Conservation (phyloP, 2,113 vertebrate species). For the Salvator merianae region DNA sequence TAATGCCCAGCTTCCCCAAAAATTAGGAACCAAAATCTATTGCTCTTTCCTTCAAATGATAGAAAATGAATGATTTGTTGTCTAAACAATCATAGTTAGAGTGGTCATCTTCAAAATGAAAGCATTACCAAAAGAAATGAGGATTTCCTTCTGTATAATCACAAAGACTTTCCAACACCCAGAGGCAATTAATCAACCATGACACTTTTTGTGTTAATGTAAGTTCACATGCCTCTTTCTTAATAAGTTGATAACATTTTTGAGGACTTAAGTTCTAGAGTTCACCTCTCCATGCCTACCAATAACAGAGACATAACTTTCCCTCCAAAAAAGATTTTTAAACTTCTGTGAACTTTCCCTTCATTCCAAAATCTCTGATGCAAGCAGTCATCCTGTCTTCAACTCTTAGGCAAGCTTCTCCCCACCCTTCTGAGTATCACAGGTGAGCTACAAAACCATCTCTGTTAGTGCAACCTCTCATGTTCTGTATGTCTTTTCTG, state of each 20-base stretch:
- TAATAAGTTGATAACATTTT: not conserved
- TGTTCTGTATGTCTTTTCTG: conserved; percentile 38
- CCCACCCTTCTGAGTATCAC: conserved; percentile 6
- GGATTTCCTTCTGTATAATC: not conserved
- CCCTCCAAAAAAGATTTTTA: not conserved
- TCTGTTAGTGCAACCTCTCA: conserved; percentile 23
- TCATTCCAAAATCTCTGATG: conserved; percentile 27
- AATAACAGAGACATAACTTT: not conserved
- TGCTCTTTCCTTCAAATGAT: not conserved
- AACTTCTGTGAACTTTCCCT: conserved; percentile 32
- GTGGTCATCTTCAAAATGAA: not conserved
- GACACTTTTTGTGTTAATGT: conserved; percentile 3
- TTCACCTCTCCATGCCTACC: not conserved
- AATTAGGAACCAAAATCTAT: not conserved
- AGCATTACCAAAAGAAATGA: not conserved
- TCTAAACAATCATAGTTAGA: not conserved
- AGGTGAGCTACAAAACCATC: conserved; percentile 48
- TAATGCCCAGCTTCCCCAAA: not conserved
- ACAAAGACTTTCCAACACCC: not conserved
- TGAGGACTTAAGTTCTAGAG: not conserved
- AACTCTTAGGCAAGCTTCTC: conserved; percentile 36
- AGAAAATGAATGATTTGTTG: not conserved
- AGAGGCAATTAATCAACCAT: conserved; percentile 2
- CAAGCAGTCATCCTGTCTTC: not conserved
- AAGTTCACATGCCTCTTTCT: not conserved